phyloP scores from a whole-genome alignment of 2,113 vertebrate species.

The Lota lota region DNA sequence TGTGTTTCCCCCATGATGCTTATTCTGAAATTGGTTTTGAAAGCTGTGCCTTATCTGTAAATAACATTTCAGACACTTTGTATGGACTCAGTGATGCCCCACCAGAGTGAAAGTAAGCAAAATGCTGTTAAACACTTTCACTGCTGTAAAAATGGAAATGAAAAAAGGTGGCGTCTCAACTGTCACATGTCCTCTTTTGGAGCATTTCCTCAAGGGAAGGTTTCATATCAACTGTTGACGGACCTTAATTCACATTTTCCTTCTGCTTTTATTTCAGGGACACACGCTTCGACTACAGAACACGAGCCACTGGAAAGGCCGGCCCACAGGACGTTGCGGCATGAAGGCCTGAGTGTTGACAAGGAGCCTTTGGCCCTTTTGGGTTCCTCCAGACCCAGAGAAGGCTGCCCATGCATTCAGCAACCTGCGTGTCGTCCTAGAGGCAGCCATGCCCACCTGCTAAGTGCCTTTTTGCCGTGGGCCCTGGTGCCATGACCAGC shows the following conservation, averaged over 20 bases:
- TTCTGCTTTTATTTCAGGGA: constrained; percentile 16
- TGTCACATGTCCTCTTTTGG: background rate
- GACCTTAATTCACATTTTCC: background rate
- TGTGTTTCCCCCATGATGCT: constrained; percentile 21
- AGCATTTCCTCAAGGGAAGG: background rate
- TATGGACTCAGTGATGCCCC: constrained; percentile 29
- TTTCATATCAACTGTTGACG: background rate
- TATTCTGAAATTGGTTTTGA: constrained; percentile 44
- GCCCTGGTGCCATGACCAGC: constrained; percentile 87
- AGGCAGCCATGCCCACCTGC: constrained; percentile 56
- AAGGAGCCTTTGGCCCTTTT: constrained; percentile 10
- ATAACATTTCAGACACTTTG: constrained; percentile 43
- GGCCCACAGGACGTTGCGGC: constrained; percentile 6
- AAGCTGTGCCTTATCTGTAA: constrained; percentile 55
- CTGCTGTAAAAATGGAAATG: constrained; percentile 7
- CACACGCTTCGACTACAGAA: constrained; percentile 4
- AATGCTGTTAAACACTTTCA: background rate
- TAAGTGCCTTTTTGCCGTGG: constrained; percentile 63
- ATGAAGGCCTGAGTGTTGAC: constrained; percentile 44
- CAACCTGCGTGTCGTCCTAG: constrained; percentile 30
- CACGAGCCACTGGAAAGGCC: background rate
- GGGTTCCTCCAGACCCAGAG: constrained; percentile 18
- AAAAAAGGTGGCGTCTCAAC: background rate
- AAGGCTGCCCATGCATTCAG: constrained; percentile 53
- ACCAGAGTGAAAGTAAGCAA: background rate